These are phyloP conservation scores for Mixornis gularis DNA, from an alignment of 2,113 vertebrate species.

Conservation along the genomic window DNA sequence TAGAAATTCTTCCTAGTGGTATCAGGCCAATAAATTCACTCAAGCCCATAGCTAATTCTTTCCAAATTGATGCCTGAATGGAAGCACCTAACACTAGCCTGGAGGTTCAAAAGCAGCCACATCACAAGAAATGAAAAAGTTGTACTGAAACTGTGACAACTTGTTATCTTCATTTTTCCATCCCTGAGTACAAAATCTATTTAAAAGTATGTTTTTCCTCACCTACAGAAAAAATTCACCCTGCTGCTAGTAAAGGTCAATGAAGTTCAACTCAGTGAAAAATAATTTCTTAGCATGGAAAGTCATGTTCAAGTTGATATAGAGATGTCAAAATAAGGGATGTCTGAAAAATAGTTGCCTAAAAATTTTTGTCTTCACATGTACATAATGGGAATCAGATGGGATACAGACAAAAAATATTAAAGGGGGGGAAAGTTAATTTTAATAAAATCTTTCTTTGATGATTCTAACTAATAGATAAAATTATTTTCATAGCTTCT, in stretches of 20 bases:
- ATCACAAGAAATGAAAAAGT: neutral
- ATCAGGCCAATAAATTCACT: neutral
- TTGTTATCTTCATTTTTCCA: neutral
- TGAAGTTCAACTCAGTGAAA: neutral
- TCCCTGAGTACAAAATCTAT: neutral
- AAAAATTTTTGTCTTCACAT: neutral
- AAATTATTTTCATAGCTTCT: neutral
- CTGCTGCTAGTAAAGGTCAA: neutral
- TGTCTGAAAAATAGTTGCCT: neutral
- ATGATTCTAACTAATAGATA: neutral
- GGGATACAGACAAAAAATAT: neutral
- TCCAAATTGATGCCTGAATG: neutral
- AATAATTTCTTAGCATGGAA: neutral
- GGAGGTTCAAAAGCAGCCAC: neutral
- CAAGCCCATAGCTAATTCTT: neutral
- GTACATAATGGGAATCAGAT: neutral
- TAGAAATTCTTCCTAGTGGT: neutral
- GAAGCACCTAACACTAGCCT: neutral
- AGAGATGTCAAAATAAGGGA: neutral
- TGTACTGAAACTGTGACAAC: neutral
- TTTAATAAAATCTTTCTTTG: accelerated
- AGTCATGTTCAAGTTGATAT: neutral
- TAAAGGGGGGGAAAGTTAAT: neutral
- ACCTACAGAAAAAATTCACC: neutral
- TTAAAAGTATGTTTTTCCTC: neutral